A percentile compares a stretch with the other conserved stretches of the same genome.
These are phyloP conservation scores for Trichopoda pennipes DNA, from an alignment of 2,888 invertebrate species.

Conservation along the genomic window DNA sequence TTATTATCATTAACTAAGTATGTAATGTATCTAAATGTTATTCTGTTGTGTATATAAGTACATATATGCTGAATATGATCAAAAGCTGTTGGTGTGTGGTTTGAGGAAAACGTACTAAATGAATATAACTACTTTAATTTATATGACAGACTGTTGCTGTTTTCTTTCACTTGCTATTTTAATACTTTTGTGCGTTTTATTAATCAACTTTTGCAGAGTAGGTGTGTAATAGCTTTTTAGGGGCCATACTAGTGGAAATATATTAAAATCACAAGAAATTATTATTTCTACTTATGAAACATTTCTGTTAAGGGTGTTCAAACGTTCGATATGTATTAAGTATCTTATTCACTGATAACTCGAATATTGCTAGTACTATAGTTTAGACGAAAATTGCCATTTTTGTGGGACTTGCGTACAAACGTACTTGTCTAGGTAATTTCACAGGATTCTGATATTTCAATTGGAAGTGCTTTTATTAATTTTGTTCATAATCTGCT, in stretches of 20 bases:
- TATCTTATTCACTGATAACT: no score
- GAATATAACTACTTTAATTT: conserved; percentile 32
- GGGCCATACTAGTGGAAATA: background rate
- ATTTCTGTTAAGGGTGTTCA: no score
- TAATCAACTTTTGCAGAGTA: conserved; percentile 40
- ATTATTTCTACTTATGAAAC: no score
- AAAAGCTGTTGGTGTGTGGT: conserved; percentile 36
- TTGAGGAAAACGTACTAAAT: conserved; percentile 47
- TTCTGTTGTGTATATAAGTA: background rate
- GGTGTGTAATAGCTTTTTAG: background rate
- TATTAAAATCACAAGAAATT: no score
- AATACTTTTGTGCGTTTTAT: conserved; percentile 22
- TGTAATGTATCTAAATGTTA: conserved; percentile 2
- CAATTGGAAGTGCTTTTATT: no score
- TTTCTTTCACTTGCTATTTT: conserved; percentile 27
- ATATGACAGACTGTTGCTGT: conserved; percentile 54
- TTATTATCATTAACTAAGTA: conserved; percentile 14
- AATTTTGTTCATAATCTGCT: no score
- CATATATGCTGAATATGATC: conserved; percentile 9
- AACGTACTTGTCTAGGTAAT: no score
- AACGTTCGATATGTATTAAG: no score
- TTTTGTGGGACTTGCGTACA: no score
- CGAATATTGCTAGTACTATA: no score
- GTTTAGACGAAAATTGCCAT: no score
- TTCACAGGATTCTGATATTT: no score